Evolutionary conservation across 2,113 vertebrate genomes (phyloP), one percentile per base, ranked within the genome.

Genomic region (Cephalopholis sonnerati): DNA sequence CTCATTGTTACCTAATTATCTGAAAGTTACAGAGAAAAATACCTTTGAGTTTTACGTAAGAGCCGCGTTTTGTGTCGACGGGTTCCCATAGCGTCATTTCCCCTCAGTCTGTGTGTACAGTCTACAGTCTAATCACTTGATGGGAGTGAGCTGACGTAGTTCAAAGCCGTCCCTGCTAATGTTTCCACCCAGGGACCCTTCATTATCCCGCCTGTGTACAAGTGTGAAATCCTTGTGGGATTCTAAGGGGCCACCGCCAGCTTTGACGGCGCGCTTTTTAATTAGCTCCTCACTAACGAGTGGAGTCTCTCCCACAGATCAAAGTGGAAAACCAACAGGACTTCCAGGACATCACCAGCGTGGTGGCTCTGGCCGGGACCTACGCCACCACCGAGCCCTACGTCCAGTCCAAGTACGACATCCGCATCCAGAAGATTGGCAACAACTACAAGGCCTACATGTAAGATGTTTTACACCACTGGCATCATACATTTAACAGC

Each of bases 381-480:
- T 99, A 99, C 0, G 97, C 97, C 85, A 99, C 98, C 66, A 94
- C 96, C 0, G 98, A 99, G 93, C 97, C 96, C 0, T 99, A 96
- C 89, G 95, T 99, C 0, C 96, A 96, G 86, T 99, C 98, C 95
- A 99, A 99, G 84, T 99, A 99, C 0, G 98, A 99, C 93, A 97
- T 99, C 88, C 96, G 97, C 84, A 96, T 99, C 93, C 98, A 99
- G 96, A 99, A 99, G 93, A 99, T 99, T 0, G 98, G 98, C 71
- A 97, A 36, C 95, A 99, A 99, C 95, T 99, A 99, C 95, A 99
- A 99, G 93, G 98, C 98, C 5, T 99, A 99, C 96, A 99, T 99
- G 98, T 99, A 93, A 97, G 97, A 94, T 0, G n/a, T 22, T 69
- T 75, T 13, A 61, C 55, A 41, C 18, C 3, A 7, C 5, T 22